Percentiles rank a stretch among this genome's conserved stretches.
These are phyloP conservation scores for Dipodomys merriami DNA, from an alignment of 2,113 vertebrate species.

Conservation along the genomic window DNA sequence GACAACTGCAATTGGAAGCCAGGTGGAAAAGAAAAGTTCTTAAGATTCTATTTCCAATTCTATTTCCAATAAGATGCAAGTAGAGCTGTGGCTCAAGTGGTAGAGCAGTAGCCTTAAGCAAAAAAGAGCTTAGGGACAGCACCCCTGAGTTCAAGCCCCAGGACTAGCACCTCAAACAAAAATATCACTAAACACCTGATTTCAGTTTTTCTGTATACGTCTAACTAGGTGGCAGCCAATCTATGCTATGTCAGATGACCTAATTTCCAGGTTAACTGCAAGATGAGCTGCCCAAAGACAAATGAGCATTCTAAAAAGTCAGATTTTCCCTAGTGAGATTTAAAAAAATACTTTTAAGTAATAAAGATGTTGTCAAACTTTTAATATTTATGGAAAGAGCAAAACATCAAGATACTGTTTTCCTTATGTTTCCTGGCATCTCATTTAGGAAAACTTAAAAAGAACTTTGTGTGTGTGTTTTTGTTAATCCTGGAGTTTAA, in stretches of 20 bases:
- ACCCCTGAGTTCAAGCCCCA: not conserved
- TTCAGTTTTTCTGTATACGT: conserved; percentile 7
- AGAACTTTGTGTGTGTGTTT: too few species aligned
- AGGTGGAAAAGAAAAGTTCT: too few species aligned
- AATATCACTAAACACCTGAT: not conserved
- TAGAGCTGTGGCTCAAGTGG: too few species aligned
- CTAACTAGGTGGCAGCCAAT: not conserved
- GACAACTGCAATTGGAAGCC: too few species aligned
- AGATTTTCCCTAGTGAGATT: not conserved
- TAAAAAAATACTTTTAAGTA: not conserved
- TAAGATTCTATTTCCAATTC: too few species aligned
- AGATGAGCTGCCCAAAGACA: not conserved
- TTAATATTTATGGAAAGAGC: not conserved
- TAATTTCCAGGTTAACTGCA: not conserved
- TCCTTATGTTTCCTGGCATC: not conserved
- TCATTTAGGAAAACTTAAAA: not conserved
- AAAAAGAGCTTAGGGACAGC: too few species aligned
- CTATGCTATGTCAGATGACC: not conserved
- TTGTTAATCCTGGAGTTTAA: too few species aligned
- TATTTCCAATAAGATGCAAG: too few species aligned
- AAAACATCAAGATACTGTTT: not conserved
- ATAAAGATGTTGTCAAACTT: not conserved
- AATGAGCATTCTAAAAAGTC: not conserved
- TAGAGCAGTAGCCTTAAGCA: too few species aligned
- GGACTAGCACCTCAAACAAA: not conserved